phyloP scores from a whole-genome alignment of 2,797 vertebrate species.

The Halcyon chelicuti region DNA sequence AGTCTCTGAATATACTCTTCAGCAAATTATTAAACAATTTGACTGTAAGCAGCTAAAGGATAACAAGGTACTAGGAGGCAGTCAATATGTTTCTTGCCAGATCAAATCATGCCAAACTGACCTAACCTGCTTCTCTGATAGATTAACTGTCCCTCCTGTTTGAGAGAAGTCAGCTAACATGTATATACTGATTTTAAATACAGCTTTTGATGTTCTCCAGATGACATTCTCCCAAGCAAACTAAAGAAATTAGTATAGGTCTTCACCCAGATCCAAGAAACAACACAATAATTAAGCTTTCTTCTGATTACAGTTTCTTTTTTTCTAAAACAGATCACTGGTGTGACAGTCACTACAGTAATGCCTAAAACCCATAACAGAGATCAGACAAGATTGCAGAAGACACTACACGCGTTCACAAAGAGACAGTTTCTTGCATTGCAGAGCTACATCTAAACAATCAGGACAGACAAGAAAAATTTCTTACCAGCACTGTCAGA shows the following conservation, averaged over 20 bases:
- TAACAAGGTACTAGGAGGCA: background rate
- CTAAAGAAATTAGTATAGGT: background rate
- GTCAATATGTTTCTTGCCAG: background rate
- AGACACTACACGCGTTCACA: background rate
- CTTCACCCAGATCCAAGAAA: background rate
- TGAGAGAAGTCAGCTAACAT: background rate
- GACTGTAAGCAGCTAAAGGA: background rate
- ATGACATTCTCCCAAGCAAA: background rate
- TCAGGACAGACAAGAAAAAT: conserved; percentile 23
- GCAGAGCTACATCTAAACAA: conserved; percentile 17
- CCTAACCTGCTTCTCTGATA: conserved; percentile 3
- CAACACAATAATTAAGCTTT: background rate
- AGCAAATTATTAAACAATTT: conserved; percentile 17
- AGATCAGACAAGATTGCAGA: conserved; percentile 29
- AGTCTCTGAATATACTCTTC: background rate
- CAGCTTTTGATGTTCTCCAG: background rate
- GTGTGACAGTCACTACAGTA: background rate
- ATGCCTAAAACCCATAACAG: background rate
- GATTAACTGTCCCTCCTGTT: background rate
- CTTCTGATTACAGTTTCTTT: background rate
- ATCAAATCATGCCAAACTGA: background rate
- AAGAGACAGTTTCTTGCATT: conserved; percentile 15
- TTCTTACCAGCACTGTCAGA: conserved; percentile 6
- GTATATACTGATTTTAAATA: background rate
- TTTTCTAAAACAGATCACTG: background rate